Percentiles rank a stretch among this genome's conserved stretches.
Evolutionary conservation across 53 echinoderm and acorn worm species (phyloP).

Genomic region (Actinopyga echinites): DNA sequence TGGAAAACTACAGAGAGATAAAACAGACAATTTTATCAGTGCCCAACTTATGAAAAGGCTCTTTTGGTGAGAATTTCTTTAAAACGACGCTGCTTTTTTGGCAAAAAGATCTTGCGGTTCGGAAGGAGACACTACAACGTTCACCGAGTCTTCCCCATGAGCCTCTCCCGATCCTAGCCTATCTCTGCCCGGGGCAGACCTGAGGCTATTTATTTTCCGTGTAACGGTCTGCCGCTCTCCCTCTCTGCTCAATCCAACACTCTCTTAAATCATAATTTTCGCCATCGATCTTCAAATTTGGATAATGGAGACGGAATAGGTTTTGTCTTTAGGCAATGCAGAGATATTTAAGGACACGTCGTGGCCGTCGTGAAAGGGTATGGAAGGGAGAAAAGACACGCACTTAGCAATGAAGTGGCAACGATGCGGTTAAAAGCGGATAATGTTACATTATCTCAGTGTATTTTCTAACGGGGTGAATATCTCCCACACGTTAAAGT

Average conservation of each 20-base stretch:
- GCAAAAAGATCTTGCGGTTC: conserved; percentile 14
- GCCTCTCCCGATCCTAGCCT: conserved; percentile 5
- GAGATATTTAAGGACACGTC: conserved; percentile 35
- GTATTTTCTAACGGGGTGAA: neutral
- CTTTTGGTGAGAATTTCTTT: conserved; percentile 21
- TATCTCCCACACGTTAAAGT: neutral
- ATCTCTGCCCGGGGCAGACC: neutral
- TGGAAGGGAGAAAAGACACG: neutral
- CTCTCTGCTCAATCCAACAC: conserved; percentile 27
- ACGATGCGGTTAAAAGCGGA: conserved; percentile 13
- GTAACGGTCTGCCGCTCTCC: conserved; percentile 11
- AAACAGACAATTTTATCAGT: too few relatives aligned
- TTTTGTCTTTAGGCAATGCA: conserved; percentile 29
- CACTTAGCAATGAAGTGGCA: conserved; percentile 31
- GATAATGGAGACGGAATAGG: conserved; percentile 15
- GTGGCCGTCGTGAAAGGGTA: neutral
- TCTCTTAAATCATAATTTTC: conserved; percentile 29
- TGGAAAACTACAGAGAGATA: too few relatives aligned
- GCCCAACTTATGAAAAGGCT: too few relatives aligned
- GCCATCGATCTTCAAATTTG: conserved; percentile 31
- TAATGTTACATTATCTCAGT: conserved; percentile 28
- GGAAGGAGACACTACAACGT: too few relatives aligned
- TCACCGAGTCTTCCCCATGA: neutral
- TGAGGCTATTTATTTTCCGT: conserved; percentile 21
- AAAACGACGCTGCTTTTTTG: conserved; percentile 20